phyloP scores from a whole-genome alignment of 2,113 vertebrate genomes.

The Chamaetylas fuelleborni region DNA sequence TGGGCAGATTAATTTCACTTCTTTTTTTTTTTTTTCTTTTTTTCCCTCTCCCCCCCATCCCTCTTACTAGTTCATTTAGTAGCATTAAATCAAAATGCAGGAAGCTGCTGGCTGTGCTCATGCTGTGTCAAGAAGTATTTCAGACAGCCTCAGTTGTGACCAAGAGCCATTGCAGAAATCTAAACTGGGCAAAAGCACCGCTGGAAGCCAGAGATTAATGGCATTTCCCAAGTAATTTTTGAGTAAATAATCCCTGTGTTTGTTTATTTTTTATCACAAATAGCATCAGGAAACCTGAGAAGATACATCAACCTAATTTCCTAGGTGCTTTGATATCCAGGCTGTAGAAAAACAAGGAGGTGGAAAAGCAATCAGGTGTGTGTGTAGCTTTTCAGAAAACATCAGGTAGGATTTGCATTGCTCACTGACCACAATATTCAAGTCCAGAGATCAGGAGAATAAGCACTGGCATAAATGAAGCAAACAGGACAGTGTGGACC shows the following conservation, averaged over 20 bases:
- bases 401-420: accelerated
- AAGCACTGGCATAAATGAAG: background rate
- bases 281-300: background rate
- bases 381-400: background rate
- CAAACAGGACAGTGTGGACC: background rate
- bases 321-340: background rate
- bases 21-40: background rate
- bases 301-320: background rate
- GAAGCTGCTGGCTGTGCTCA: background rate
- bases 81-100: background rate
- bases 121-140: background rate
- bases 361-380: background rate
- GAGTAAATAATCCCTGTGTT: background rate
- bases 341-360: background rate
- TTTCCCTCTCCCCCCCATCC: accelerated
- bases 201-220: background rate
- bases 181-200: background rate
- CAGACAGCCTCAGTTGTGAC: background rate
- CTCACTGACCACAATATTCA: accelerated
- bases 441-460: background rate
- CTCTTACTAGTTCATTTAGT: background rate
- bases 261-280: background rate
- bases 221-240: background rate
- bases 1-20: background rate
- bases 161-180: background rate